phyloP scores from a whole-genome alignment of 2,113 vertebrate genomes.

The Macquaria australasica region DNA sequence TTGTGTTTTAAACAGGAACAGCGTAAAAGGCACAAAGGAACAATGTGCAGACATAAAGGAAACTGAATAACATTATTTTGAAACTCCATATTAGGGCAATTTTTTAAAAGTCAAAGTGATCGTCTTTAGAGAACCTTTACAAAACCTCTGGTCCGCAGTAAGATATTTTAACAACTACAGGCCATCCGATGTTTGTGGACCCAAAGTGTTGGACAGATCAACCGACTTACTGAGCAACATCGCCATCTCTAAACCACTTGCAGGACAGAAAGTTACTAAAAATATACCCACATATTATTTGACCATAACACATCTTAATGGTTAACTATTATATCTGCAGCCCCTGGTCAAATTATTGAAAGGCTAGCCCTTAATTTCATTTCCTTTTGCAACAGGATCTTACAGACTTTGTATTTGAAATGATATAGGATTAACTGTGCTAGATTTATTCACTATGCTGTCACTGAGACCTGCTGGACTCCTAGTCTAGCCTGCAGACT shows the following conservation, averaged over 20 bases:
- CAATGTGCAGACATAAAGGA: not conserved
- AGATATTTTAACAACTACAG: not conserved
- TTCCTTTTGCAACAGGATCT: slow-evolving; percentile 5
- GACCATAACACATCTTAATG: not conserved
- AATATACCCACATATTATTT: not conserved
- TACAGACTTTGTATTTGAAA: not conserved
- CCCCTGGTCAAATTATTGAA: not conserved
- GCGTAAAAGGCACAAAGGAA: not conserved
- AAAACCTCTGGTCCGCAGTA: not conserved
- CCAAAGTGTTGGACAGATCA: not conserved
- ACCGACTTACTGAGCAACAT: not conserved
- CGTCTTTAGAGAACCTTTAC: not conserved
- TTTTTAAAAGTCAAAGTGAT: not conserved
- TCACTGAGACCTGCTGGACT: slow-evolving; percentile 16
- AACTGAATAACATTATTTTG: not conserved
- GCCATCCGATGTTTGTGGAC: not conserved
- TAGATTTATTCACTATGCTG: slow-evolving; percentile 8
- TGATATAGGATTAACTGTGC: not conserved
- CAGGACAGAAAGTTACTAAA: not conserved
- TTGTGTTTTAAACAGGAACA: not conserved
- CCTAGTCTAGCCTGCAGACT: slow-evolving; percentile 13
- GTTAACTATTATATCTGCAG: not conserved
- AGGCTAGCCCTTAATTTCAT: not conserved
- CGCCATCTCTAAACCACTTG: not conserved
- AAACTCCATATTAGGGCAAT: not conserved